Evolutionary conservation across 2,113 vertebrate species (phyloP).

Genomic region (Etheostoma cragini): DNA sequence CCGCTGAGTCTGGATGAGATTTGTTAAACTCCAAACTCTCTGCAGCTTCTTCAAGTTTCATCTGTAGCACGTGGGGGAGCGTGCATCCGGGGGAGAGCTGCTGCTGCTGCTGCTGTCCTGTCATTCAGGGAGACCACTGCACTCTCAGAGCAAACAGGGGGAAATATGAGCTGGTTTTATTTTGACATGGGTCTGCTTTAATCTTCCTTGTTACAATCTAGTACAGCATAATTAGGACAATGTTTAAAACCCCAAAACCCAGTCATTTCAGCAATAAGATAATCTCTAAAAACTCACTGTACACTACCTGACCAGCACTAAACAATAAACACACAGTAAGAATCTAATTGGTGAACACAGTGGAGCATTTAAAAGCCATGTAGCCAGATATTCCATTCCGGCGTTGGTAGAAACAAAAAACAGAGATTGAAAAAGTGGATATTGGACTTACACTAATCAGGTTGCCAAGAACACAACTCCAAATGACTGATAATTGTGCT

Average conservation of each 20-base stretch:
- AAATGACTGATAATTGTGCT: too few relatives aligned
- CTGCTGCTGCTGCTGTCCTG: conserved; percentile 5
- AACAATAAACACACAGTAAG: too few relatives aligned
- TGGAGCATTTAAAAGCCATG: too few relatives aligned
- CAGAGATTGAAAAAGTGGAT: too few relatives aligned
- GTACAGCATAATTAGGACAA: not conserved
- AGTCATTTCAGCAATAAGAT: too few relatives aligned
- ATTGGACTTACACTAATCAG: too few relatives aligned
- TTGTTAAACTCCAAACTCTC: conserved; percentile 40
- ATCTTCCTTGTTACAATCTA: not conserved
- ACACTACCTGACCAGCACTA: too few relatives aligned
- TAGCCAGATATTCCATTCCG: too few relatives aligned
- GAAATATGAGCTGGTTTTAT: conserved; percentile 9
- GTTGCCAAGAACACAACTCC: too few relatives aligned
- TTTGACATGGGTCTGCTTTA: not conserved
- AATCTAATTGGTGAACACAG: too few relatives aligned
- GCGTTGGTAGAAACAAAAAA: too few relatives aligned
- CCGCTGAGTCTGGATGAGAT: conserved; percentile 3
- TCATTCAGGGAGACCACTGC: conserved; percentile 1
- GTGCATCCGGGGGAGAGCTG: conserved; percentile 1
- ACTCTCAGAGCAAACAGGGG: not conserved
- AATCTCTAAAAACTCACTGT: too few relatives aligned
- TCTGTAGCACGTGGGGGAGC: conserved; percentile 18
- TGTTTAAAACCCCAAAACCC: not conserved
- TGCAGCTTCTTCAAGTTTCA: conserved; percentile 44